phyloP scores from a whole-genome alignment of 2,797 vertebrate genomes.

The Eutrigla gurnardus region DNA sequence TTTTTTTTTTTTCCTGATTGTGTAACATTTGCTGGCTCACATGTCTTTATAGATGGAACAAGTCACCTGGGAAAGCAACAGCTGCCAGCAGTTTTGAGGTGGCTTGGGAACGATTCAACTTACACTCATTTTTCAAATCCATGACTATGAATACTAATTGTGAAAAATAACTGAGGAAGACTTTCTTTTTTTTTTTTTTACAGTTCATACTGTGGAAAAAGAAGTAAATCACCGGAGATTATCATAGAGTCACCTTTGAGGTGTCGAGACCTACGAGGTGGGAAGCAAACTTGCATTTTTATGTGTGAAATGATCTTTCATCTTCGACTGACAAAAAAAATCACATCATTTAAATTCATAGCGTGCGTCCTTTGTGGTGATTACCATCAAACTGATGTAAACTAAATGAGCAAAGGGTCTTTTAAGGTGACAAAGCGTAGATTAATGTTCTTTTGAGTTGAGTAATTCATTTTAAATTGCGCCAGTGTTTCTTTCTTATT shows the following conservation, averaged over 20 bases:
- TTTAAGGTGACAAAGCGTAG: constrained; percentile 47
- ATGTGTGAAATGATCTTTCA: constrained; percentile 39
- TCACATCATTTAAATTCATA: constrained; percentile 42
- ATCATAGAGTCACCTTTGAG: constrained; percentile 21
- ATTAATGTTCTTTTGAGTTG: constrained; percentile 29
- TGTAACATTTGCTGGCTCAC: constrained; percentile 45
- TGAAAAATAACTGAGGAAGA: constrained; percentile 24
- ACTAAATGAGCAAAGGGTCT: constrained; percentile 38
- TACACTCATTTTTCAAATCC: constrained; percentile 49
- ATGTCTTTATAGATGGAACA: constrained; percentile 74
- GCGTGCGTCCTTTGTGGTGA: constrained; percentile 26
- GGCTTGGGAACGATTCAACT: constrained; percentile 73
- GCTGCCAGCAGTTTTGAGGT: constrained; percentile 69
- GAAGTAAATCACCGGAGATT: constrained; percentile 29
- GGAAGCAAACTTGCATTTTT: constrained; percentile 24
- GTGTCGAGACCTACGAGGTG: not conserved
- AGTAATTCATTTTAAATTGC: constrained; percentile 44
- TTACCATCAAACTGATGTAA: constrained; percentile 54
- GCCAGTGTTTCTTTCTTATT: not conserved
- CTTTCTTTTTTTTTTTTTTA: constrained; percentile 16
- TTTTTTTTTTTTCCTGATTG: constrained; percentile 10
- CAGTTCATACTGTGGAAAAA: constrained; percentile 38
- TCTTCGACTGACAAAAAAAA: constrained; percentile 32
- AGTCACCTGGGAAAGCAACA: constrained; percentile 75
- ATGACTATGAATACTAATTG: constrained; percentile 68